phyloP scores from a whole-genome alignment of 2,113 vertebrate genomes.

The Hippolais icterina region DNA sequence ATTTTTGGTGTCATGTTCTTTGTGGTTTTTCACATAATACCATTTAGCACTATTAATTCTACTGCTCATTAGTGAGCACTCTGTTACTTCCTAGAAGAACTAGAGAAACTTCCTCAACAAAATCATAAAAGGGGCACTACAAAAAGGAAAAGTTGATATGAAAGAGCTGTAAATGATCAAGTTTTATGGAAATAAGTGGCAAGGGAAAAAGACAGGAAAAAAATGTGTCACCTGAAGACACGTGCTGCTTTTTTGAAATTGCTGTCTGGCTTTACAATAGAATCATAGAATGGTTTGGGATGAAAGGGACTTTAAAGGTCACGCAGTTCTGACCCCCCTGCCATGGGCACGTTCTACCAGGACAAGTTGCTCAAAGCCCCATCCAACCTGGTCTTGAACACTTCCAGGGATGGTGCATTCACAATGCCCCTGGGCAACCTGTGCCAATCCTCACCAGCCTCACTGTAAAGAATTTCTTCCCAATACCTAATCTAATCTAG shows the following conservation, averaged over 20 bases:
- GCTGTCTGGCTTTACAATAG: neutral
- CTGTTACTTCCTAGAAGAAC: neutral
- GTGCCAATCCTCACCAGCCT: neutral
- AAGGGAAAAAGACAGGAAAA: neutral
- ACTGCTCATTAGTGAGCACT: neutral
- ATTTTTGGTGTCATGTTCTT: neutral
- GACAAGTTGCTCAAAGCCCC: neutral
- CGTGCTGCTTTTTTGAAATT: neutral
- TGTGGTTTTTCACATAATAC: neutral
- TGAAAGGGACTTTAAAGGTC: neutral
- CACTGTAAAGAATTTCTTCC: neutral
- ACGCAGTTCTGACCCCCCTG: neutral
- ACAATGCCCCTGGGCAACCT: neutral
- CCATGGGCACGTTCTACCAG: neutral
- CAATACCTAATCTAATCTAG: neutral
- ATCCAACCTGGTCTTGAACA: neutral
- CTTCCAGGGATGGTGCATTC: neutral
- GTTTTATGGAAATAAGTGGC: neutral
- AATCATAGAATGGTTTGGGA: neutral
- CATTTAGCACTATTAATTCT: neutral
- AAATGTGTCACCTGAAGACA: neutral
- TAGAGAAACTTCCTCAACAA: neutral
- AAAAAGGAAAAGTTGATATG: neutral
- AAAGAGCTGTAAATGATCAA: neutral
- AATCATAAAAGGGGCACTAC: neutral